Conservation (phyloP, 2,797 vertebrate genomes). For the Sebastes minor region DNA sequence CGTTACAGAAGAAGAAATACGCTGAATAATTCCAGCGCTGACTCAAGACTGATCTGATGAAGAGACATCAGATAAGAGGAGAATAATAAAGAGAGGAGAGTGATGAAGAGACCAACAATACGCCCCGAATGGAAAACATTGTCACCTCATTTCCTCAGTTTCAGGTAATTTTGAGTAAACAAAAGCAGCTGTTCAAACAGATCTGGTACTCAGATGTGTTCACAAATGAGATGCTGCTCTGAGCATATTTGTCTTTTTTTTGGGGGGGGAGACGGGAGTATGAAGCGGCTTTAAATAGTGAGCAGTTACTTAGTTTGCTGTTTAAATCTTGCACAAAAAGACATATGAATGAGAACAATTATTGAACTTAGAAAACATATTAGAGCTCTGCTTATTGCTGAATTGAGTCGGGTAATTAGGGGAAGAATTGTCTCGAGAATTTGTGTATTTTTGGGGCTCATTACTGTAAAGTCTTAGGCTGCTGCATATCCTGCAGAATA, state of each 20-base stretch:
- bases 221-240: conserved; percentile 15
- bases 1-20: conserved; percentile 18
- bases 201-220: conserved; percentile 11
- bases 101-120: conserved; percentile 38
- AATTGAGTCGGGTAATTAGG: conserved; percentile 43
- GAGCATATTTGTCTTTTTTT: neutral
- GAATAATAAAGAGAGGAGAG: conserved; percentile 10
- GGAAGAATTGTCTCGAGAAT: conserved; percentile 37
- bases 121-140: conserved; percentile 8
- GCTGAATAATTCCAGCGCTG: conserved; percentile 42
- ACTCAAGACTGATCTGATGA: conserved; percentile 39
- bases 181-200: conserved; percentile 60
- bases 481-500: neutral
- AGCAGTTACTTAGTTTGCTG: conserved; percentile 3
- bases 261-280: accelerated
- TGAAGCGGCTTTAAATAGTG: neutral
- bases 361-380: conserved; percentile 45
- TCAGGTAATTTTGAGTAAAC: conserved; percentile 55
- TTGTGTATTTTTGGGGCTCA: conserved; percentile 38
- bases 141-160: conserved; percentile 40
- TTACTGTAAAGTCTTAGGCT: conserved; percentile 32
- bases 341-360: conserved; percentile 26
- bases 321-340: conserved; percentile 28
- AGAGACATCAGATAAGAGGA: conserved; percentile 4
- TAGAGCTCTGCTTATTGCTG: conserved; percentile 16